These are phyloP conservation scores for Camponotus fellah DNA, from an alignment of 2,888 invertebrate genomes.

Conservation along the genomic window DNA sequence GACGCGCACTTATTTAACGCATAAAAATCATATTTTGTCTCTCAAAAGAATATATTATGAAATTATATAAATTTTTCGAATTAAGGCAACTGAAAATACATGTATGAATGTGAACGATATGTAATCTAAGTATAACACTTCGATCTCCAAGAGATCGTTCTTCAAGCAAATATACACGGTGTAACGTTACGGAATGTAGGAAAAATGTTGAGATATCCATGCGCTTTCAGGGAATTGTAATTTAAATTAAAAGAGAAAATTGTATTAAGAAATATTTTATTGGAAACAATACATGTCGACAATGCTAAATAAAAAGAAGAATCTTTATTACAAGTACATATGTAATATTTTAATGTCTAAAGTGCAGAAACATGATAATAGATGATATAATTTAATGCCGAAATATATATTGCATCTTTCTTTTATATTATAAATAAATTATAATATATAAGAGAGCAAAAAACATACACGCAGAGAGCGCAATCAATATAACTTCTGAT, in stretches of 20 bases:
- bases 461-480: not conserved
- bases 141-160: not conserved
- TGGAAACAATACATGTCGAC: not conserved
- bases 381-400: too few relatives aligned
- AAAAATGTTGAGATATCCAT: slow-evolving; percentile 3
- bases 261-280: not conserved
- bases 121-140: slow-evolving; percentile 20
- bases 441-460: not conserved
- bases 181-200: not conserved
- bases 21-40: slow-evolving; percentile 33
- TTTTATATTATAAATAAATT: slow-evolving; percentile 16
- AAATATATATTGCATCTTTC: not conserved
- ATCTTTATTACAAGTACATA: not conserved
- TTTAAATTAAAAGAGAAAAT: slow-evolving; percentile 8
- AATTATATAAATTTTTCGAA: slow-evolving; percentile 33
- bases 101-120: slow-evolving; percentile 12
- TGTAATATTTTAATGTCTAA: slow-evolving; percentile 26
- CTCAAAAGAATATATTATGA: slow-evolving; percentile 19
- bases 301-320: slow-evolving; percentile 7
- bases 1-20: slow-evolving; percentile 10
- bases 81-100: slow-evolving; percentile 6
- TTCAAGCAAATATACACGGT: slow-evolving; percentile 26
- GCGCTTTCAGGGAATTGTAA: slow-evolving; percentile 7
- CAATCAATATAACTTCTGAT: slow-evolving; percentile 19
- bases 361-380: not conserved